Percentiles rank a stretch among this genome's conserved stretches.
These are phyloP conservation scores for Macquaria ambigua DNA, from an alignment of 2,113 vertebrate genomes.

Conservation along the genomic window DNA sequence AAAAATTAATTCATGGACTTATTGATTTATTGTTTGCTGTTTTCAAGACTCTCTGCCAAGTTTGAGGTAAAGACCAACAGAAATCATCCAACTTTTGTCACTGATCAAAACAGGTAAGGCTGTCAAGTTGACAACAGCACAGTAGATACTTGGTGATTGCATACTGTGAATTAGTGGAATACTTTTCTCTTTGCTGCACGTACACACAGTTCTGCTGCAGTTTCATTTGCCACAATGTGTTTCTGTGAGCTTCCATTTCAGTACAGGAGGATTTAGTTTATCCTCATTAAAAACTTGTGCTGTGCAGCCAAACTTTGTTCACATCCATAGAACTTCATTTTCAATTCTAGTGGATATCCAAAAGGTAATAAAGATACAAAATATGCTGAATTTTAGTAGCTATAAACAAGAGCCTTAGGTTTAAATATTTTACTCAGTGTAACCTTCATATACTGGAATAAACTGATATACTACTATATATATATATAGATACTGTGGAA, in stretches of 20 bases:
- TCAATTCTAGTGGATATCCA: neutral
- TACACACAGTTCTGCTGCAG: neutral
- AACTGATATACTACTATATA: neutral
- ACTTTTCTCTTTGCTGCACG: constrained; percentile 10
- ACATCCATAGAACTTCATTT: neutral
- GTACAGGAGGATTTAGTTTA: neutral
- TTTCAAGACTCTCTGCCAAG: neutral
- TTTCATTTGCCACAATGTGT: constrained; percentile 9
- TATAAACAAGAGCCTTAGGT: neutral
- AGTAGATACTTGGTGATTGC: neutral
- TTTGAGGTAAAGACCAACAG: constrained; percentile 11
- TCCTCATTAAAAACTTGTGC: neutral
- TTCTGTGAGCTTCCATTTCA: neutral
- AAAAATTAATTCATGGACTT: constrained; percentile 3
- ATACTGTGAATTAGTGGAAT: constrained; percentile 13
- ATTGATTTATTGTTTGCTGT: neutral
- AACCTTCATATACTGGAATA: neutral
- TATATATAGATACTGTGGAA: neutral
- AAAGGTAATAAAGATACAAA: neutral
- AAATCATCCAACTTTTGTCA: constrained; percentile 13
- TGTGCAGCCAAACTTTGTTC: neutral
- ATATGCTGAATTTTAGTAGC: neutral
- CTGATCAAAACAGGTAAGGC: constrained; percentile 37
- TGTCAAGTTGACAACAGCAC: neutral
- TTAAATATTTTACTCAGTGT: neutral